phyloP scores from a whole-genome alignment of 2,888 invertebrate species.

The Sphaeridia pumilis region DNA sequence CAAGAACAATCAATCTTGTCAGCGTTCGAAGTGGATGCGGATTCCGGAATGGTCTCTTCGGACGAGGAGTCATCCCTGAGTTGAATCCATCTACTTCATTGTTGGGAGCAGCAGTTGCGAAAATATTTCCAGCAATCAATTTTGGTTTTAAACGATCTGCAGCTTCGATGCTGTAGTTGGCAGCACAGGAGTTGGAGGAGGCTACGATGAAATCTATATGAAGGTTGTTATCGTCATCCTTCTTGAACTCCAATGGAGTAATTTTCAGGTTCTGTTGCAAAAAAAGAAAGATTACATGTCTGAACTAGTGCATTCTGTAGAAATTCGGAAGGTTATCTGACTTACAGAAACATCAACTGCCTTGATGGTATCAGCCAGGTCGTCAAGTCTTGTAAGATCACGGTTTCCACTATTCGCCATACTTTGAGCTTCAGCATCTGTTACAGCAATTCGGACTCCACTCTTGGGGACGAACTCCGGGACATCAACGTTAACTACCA shows the following conservation, averaged over 20 bases:
- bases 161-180: constrained; percentile 88
- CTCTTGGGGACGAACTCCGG: constrained; percentile 83
- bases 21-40: too few relatives aligned
- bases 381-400: constrained; percentile 18
- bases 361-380: constrained; percentile 19
- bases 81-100: too few relatives aligned
- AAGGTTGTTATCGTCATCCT: constrained; percentile 93
- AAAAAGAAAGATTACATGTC: not conserved
- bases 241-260: constrained; percentile 90
- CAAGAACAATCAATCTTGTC: too few relatives aligned
- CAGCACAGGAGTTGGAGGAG: constrained; percentile 87
- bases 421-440: constrained; percentile 75
- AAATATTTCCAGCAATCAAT: constrained; percentile 55
- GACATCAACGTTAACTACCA: constrained; percentile 53
- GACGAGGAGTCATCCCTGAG: too few relatives aligned
- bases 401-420: constrained; percentile 10
- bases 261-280: constrained; percentile 52
- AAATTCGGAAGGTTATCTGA: too few relatives aligned
- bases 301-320: too few relatives aligned
- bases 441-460: constrained; percentile 91
- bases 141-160: constrained; percentile 82
- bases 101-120: constrained; percentile 98
- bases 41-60: too few relatives aligned
- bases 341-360: constrained; percentile 11
- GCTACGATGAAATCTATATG: constrained; percentile 99